phyloP scores from a whole-genome alignment of 2,113 vertebrate species.

The Neoarius graeffei region DNA sequence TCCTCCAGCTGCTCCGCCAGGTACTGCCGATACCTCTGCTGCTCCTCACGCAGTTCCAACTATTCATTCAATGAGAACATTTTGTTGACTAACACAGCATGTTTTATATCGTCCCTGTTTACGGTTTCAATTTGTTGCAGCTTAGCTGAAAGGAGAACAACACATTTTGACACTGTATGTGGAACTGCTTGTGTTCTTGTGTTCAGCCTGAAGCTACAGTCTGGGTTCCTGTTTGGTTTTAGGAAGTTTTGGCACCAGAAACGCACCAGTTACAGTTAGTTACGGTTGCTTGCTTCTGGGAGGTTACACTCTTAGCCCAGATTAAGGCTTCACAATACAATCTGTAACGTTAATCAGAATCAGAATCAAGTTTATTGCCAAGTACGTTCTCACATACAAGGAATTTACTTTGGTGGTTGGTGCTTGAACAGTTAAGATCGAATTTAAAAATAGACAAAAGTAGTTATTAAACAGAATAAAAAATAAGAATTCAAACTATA shows the following conservation, averaged over 20 bases:
- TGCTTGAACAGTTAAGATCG: too few relatives aligned
- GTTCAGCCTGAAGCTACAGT: background rate
- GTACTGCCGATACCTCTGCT: constrained; percentile 75
- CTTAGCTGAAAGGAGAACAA: background rate
- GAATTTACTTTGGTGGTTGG: too few relatives aligned
- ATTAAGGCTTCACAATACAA: background rate
- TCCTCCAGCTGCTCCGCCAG: constrained; percentile 71
- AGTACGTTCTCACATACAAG: too few relatives aligned
- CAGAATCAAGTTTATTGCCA: too few relatives aligned
- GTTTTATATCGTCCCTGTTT: background rate
- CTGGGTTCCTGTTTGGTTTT: background rate
- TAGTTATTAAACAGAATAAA: too few relatives aligned
- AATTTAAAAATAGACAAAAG: too few relatives aligned
- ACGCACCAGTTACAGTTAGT: background rate
- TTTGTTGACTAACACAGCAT: background rate
- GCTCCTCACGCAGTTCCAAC: constrained; percentile 76
- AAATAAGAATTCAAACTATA: too few relatives aligned
- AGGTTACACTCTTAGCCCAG: background rate
- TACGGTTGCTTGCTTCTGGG: background rate
- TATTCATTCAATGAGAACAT: constrained; percentile 52
- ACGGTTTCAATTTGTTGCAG: background rate
- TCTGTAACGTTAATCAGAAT: background rate
- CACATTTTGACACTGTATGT: background rate
- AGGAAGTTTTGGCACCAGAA: background rate
- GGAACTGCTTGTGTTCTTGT: background rate